These are phyloP conservation scores for Rhopilema esculentum DNA, from an alignment of 30 jellyfish, hydroid and myxozoan species.

Conservation along the genomic window DNA sequence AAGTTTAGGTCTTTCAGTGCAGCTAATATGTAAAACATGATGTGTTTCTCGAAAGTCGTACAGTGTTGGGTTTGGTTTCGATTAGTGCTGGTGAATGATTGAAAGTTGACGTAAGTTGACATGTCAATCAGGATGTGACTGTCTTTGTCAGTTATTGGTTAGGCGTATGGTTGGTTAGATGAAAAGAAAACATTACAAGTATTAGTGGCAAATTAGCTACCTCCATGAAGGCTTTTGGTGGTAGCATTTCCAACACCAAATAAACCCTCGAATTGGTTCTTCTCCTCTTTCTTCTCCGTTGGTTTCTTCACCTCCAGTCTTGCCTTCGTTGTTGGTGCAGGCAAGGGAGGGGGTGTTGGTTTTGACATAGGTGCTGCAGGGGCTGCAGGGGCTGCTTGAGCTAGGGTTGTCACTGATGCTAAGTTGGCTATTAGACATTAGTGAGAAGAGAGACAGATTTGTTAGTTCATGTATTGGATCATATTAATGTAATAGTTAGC, in stretches of 20 bases:
- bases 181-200: background rate
- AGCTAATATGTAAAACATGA: no score
- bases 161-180: background rate
- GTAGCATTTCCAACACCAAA: conserved; percentile 78
- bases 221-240: conserved; percentile 91
- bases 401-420: conserved; percentile 59
- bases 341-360: conserved; percentile 67
- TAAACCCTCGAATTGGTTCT: conserved; percentile 49
- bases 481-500: no score
- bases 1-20: no score
- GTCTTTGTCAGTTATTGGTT: background rate
- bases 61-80: background rate
- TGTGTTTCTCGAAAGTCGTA: background rate
- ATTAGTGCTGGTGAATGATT: background rate
- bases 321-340: conserved; percentile 39
- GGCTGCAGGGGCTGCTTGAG: conserved; percentile 54
- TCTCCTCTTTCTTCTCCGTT: conserved; percentile 22
- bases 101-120: background rate
- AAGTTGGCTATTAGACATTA: conserved; percentile 49
- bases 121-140: background rate
- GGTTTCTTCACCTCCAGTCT: background rate
- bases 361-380: conserved; percentile 39
- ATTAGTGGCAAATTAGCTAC: conserved; percentile 23
- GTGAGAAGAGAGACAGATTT: background rate
- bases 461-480: background rate